A percentile compares a stretch with the other conserved stretches of the same genome.
Evolutionary conservation across 2,113 vertebrate genomes (phyloP).

Genomic region (Callospermophilus lateralis): DNA sequence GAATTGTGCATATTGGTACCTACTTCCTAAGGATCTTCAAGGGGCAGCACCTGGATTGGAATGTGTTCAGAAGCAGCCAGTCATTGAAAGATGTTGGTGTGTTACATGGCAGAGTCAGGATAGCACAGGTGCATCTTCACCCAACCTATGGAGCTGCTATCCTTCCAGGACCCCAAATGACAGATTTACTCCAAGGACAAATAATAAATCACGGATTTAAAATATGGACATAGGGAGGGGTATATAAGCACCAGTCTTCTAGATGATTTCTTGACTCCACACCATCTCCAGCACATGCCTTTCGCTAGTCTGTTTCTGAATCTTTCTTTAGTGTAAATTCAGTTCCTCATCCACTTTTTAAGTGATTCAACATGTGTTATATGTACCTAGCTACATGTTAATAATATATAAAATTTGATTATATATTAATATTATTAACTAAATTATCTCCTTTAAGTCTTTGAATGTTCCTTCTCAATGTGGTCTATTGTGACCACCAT

Average conservation of each 20-base stretch:
- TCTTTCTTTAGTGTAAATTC: background rate
- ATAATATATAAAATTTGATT: background rate
- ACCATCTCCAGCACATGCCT: background rate
- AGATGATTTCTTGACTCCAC: background rate
- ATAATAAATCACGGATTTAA: background rate
- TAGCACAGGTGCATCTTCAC: background rate
- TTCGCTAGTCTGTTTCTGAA: background rate
- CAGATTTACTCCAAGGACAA: background rate
- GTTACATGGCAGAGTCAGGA: background rate
- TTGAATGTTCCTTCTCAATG: background rate
- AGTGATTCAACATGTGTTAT: background rate
- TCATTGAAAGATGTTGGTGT: background rate
- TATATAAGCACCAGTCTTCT: background rate
- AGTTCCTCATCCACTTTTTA: background rate
- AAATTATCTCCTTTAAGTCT: slow-evolving; percentile 8
- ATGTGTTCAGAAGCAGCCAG: background rate
- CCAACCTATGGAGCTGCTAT: background rate
- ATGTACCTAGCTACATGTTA: background rate
- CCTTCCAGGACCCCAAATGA: background rate
- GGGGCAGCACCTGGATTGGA: background rate
- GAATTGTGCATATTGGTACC: background rate
- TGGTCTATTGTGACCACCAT: background rate
- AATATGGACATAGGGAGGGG: background rate
- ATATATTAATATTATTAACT: background rate
- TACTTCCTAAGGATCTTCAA: background rate